Conservation (phyloP, 2,888 invertebrate genomes). For the Hemistola chrysoprasaria region DNA sequence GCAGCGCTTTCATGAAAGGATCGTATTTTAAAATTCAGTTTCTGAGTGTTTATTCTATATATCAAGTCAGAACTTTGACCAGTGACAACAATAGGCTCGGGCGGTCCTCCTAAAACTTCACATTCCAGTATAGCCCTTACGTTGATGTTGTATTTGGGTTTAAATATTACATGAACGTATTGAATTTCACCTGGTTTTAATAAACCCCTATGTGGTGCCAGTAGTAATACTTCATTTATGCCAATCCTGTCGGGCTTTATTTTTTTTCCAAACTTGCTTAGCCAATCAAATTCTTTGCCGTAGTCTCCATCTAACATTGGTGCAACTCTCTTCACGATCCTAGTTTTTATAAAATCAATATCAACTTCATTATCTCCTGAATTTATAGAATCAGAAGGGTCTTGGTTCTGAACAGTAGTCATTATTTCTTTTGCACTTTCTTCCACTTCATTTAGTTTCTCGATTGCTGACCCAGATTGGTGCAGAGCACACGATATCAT, state of each 20-base stretch:
- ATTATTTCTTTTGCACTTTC: slow-evolving; percentile 17
- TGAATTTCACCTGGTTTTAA: slow-evolving; percentile 77
- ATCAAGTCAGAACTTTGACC: slow-evolving; percentile 77
- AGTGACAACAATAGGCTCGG: slow-evolving; percentile 70
- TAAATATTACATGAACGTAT: slow-evolving; percentile 72
- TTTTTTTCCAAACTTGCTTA: slow-evolving; percentile 50
- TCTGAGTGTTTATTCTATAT: slow-evolving; percentile 69
- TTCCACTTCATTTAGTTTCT: slow-evolving; percentile 26
- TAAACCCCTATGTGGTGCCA: slow-evolving; percentile 73
- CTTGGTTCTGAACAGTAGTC: too few species aligned
- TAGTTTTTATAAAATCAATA: slow-evolving; percentile 31
- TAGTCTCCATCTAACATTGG: slow-evolving; percentile 57
- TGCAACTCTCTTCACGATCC: slow-evolving; percentile 46
- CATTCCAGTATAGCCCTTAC: slow-evolving; percentile 74
- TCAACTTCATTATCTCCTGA: slow-evolving; percentile 29
- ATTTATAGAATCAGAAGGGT: slow-evolving; percentile 14
- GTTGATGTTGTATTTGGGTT: slow-evolving; percentile 63
- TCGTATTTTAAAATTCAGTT: slow-evolving; percentile 68
- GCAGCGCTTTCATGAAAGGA: slow-evolving; percentile 65
- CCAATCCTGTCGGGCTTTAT: slow-evolving; percentile 33
- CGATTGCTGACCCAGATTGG: slow-evolving; percentile 27
- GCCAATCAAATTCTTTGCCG: slow-evolving; percentile 56
- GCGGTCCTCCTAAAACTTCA: slow-evolving; percentile 80
- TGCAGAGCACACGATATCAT: slow-evolving; percentile 28
- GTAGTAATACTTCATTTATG: slow-evolving; percentile 63